A percentile compares a stretch with the other conserved stretches of the same genome.
phyloP scores from a whole-genome alignment of 1,140 invertebrate species.

The Drosophila triauraria region DNA sequence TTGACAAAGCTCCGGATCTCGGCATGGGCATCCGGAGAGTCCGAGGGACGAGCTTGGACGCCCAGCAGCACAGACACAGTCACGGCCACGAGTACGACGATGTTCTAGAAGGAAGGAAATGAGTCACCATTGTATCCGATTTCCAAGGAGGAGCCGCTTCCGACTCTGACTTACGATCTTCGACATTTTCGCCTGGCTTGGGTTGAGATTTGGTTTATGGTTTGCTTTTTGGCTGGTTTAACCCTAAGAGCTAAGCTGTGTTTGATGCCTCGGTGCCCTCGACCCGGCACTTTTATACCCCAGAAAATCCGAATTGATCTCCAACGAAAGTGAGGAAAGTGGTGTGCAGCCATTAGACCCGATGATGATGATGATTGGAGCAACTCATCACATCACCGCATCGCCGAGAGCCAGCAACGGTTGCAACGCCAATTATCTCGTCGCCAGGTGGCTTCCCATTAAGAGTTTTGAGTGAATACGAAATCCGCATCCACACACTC shows the following conservation, averaged over 20 bases:
- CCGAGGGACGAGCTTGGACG: conserved; percentile 52
- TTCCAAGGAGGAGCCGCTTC: not conserved
- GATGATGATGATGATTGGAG: conserved; percentile 40
- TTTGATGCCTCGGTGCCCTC: conserved; percentile 62
- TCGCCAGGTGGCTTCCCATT: conserved; percentile 53
- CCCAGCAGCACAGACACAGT: conserved; percentile 29
- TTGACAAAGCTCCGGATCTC: conserved; percentile 74
- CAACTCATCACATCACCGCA: conserved; percentile 40
- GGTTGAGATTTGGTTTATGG: conserved; percentile 42
- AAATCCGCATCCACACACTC: conserved; percentile 18
- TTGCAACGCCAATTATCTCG: conserved; percentile 73
- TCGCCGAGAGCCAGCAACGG: conserved; percentile 49
- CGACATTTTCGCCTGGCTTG: conserved; percentile 74
- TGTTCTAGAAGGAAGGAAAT: conserved; percentile 25
- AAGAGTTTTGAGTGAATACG: conserved; percentile 46
- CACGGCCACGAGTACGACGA: conserved; percentile 50
- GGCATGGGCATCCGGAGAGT: conserved; percentile 67
- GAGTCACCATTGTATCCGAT: conserved; percentile 1
- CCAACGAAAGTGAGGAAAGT: conserved; percentile 64
- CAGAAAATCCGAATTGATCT: conserved; percentile 32
- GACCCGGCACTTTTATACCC: conserved; percentile 61
- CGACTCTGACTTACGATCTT: conserved; percentile 62
- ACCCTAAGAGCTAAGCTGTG: conserved; percentile 71
- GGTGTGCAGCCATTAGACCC: conserved; percentile 58
- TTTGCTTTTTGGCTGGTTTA: conserved; percentile 52